Percentiles rank a stretch among this genome's conserved stretches.
phyloP scores from a whole-genome alignment of 1,140 invertebrate species.

The Akabosia matsudoensis region DNA sequence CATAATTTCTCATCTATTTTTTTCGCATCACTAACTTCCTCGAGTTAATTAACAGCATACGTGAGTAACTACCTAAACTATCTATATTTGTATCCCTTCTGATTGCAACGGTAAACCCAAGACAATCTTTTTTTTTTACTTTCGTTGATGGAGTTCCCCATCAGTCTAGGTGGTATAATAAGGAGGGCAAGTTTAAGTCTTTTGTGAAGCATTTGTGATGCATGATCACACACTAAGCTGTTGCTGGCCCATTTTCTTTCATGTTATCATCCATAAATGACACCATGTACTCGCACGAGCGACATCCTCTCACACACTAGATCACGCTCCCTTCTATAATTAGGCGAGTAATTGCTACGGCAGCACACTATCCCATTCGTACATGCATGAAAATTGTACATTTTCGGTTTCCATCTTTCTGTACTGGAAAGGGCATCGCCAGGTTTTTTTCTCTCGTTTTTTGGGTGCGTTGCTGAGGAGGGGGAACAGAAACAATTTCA shows the following conservation, averaged over 20 bases:
- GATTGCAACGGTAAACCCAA: too few relatives aligned
- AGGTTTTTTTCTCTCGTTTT: too few relatives aligned
- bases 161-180: background rate
- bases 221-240: constrained; percentile 14
- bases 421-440: too few relatives aligned
- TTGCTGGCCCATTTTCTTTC: constrained; percentile 4
- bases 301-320: background rate
- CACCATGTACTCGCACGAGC: background rate
- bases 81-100: too few relatives aligned
- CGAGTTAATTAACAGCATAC: too few relatives aligned
- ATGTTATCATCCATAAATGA: background rate
- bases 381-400: background rate
- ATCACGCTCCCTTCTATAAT: background rate
- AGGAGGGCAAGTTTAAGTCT: background rate
- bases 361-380: background rate
- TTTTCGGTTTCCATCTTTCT: too few relatives aligned
- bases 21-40: too few relatives aligned
- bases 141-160: too few relatives aligned
- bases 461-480: too few relatives aligned
- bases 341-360: constrained; percentile 16
- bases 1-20: too few relatives aligned
- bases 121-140: too few relatives aligned
- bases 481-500: background rate
- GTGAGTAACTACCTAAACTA: too few relatives aligned
- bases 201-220: constrained; percentile 13